These are phyloP conservation scores for Hesperophylax magnus DNA, from an alignment of 1,140 invertebrate genomes.

Conservation along the genomic window DNA sequence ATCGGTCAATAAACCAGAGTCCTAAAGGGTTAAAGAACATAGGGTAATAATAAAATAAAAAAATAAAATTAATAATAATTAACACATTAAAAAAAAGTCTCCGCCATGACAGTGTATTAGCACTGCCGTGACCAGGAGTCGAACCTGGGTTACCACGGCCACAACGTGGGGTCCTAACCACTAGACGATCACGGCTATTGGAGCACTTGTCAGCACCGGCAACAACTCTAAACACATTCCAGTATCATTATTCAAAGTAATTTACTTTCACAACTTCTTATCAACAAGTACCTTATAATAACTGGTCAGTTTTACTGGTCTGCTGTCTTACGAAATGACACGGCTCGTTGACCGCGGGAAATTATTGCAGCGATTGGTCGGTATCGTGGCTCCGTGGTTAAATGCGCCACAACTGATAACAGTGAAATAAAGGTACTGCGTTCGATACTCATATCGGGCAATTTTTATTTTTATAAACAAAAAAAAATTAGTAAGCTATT, in stretches of 20 bases:
- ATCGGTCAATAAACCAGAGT: no score
- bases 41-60: background rate
- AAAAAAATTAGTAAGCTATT: no score
- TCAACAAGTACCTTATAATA: background rate
- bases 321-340: no score
- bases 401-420: no score
- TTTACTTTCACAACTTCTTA: slow-evolving; percentile 13
- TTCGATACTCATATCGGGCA: no score
- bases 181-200: slow-evolving; percentile 82
- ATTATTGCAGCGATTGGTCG: no score
- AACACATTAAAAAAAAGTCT: slow-evolving; percentile 1
- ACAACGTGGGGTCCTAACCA: slow-evolving; percentile 90
- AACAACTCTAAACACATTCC: background rate
- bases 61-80: background rate
- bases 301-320: background rate
- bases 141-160: slow-evolving; percentile 89
- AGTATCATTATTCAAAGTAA: background rate
- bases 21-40: no score
- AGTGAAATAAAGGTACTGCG: no score
- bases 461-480: no score
- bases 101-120: slow-evolving; percentile 58
- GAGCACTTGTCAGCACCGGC: slow-evolving; percentile 44
- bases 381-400: no score
- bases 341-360: no score
- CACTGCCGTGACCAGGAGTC: slow-evolving; percentile 88